Base-by-base conservation (phyloP, 1,140 invertebrate genomes). In the Brachionus angularis region DNA sequence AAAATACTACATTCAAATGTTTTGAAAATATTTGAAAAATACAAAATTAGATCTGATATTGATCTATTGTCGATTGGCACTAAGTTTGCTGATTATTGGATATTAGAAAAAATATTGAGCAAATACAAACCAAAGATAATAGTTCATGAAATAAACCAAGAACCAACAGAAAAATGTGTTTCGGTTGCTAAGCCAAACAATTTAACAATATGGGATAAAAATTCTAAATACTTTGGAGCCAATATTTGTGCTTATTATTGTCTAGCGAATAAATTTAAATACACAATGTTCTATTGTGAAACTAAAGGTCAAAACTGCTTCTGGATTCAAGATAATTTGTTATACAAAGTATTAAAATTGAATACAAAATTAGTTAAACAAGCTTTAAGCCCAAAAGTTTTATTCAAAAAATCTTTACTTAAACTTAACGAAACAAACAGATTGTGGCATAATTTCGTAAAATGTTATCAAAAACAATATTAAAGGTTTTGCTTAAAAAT, bases 201-300 rank as follows among this genome's bases (percentile, higher is more conserved):
- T 0, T 50, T 67, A 12, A 33, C 46, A 5, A n/a, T 47, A 23
- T 67, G 62, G 62, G 62, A 47, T 29, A 50, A 50, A 34, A 3
- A 23, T 16, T 67, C 62, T 0, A 67, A 67, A 29, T 67, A 47
- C 36, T 50, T 31, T 34, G 62, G 62, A 21, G 62, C 42, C 12
- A 67, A n/a, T 67, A 21, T 67, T 1, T 67, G 62, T 21, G 62
- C 62, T 5, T 67, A 47, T 67, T 50, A 46, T 67, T 67, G 62
- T 36, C 21, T 47, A 10, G 62, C 62, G 7, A 46, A 1, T 31
- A 36, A 42, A 1, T 46, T 46, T 21, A 12, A 27, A 1, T 67
- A 67, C 27, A 31, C 62, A 7, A 67, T 67, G 62, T 21, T 67
- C 21, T 67, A 67, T 34, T 67, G 62, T 67, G 62, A 67, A 27